Evolutionary conservation across 2,113 vertebrate genomes (phyloP).

Genomic region (Tragulus kanchil): DNA sequence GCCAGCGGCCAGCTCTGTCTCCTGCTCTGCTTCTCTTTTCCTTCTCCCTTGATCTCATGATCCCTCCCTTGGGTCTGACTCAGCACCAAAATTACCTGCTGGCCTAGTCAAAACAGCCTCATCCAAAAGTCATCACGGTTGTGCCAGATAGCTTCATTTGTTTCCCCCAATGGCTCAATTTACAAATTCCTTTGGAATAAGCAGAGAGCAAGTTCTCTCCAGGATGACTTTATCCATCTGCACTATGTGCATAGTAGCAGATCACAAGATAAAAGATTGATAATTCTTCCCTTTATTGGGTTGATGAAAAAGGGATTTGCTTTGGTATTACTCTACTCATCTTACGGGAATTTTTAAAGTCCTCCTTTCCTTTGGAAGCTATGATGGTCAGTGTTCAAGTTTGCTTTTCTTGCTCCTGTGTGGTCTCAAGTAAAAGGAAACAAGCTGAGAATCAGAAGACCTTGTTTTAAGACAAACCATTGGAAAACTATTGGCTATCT

Average conservation of each 20-base stretch:
- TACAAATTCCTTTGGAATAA: conserved; percentile 75
- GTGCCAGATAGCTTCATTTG: conserved; percentile 79
- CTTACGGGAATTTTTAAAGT: background rate
- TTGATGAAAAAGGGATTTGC: background rate
- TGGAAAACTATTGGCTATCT: background rate
- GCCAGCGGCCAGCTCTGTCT: conserved; percentile 74
- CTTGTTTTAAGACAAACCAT: background rate
- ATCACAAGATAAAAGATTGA: conserved; percentile 27
- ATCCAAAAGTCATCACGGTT: conserved; percentile 85
- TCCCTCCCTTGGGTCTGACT: conserved; percentile 77
- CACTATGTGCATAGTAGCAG: background rate
- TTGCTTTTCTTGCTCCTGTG: background rate
- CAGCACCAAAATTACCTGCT: conserved; percentile 74
- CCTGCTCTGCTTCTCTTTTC: background rate
- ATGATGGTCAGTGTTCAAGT: background rate
- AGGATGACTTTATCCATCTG: conserved; percentile 49
- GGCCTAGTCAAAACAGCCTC: conserved; percentile 81
- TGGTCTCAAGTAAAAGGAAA: background rate
- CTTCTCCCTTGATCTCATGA: background rate
- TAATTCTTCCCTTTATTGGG: background rate
- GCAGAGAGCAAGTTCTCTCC: conserved; percentile 63
- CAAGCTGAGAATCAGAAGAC: background rate
- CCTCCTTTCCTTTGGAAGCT: background rate
- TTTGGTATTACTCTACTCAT: background rate
- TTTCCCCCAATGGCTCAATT: conserved; percentile 77